Evolutionary conservation across 2,797 vertebrate genomes (phyloP).

Genomic region (Sebastes matsubarae): DNA sequence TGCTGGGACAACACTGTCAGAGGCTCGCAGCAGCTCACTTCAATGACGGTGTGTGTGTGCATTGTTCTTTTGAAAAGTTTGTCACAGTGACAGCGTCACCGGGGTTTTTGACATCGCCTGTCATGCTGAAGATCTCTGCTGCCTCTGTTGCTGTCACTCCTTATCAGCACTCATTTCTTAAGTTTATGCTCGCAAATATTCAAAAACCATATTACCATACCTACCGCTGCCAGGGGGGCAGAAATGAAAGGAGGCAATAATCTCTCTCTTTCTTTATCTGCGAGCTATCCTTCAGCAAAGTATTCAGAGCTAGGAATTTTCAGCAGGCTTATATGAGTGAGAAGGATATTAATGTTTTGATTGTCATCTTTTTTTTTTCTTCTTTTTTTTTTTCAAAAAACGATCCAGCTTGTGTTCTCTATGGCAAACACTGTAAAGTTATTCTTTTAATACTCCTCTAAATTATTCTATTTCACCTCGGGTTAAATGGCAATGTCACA

Average conservation of each 20-base stretch:
- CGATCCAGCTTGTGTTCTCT: conserved; percentile 75
- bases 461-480: conserved; percentile 82
- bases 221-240: conserved; percentile 78
- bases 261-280: conserved; percentile 85
- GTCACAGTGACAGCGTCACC: conserved; percentile 85
- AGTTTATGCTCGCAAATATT: conserved; percentile 85
- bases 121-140: conserved; percentile 83
- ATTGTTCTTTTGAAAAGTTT: conserved; percentile 87
- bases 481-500: conserved; percentile 84
- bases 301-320: conserved; percentile 79
- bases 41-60: conserved; percentile 70
- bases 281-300: conserved; percentile 85
- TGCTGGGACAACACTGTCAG: conserved; percentile 78
- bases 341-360: conserved; percentile 87
- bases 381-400: conserved; percentile 44
- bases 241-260: conserved; percentile 85
- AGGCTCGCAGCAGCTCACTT: conserved; percentile 78
- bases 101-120: conserved; percentile 84
- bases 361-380: conserved; percentile 80
- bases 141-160: conserved; percentile 85
- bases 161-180: conserved; percentile 87
- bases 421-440: conserved; percentile 79
- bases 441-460: conserved; percentile 80
- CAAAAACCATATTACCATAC: conserved; percentile 85
- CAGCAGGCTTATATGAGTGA: conserved; percentile 80